These are phyloP conservation scores for Solenodon paradoxus DNA, from an alignment of 2,113 vertebrate species.

Conservation along the genomic window DNA sequence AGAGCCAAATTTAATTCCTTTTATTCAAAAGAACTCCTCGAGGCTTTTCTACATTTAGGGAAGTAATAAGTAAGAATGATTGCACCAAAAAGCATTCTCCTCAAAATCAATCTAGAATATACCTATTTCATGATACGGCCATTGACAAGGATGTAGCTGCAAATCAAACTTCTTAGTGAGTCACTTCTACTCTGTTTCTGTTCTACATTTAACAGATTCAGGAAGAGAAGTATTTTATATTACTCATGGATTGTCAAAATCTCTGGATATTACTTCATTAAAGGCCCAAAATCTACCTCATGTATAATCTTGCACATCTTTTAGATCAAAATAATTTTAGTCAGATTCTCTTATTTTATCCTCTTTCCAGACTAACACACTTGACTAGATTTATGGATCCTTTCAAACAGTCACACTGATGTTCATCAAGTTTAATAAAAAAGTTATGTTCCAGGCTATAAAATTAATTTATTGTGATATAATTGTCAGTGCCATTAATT, in stretches of 20 bases:
- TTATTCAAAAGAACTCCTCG: not conserved
- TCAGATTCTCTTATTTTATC: not conserved
- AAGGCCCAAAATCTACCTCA: not conserved
- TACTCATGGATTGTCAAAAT: not conserved
- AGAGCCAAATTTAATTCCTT: not conserved
- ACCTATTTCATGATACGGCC: not conserved
- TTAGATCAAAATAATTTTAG: conserved; percentile 42
- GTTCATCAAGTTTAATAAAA: conserved; percentile 70
- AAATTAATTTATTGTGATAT: conserved; percentile 79
- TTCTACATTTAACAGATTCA: not conserved
- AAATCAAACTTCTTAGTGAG: not conserved
- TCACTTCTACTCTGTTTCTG: not conserved
- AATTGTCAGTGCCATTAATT: conserved; percentile 79
- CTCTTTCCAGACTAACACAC: not conserved
- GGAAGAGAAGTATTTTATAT: not conserved
- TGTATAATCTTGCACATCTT: not conserved
- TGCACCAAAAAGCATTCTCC: conserved; percentile 13
- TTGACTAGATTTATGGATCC: conserved; percentile 66
- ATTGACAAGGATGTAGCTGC: not conserved
- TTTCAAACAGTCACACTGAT: conserved; percentile 49
- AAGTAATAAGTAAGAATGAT: conserved; percentile 43
- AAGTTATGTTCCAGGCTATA: conserved; percentile 73
- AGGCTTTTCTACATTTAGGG: conserved; percentile 7
- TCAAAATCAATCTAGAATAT: not conserved
- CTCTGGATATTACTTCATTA: conserved; percentile 22